Conservation (phyloP, 2,113 vertebrate species). For the Pachyramphus minor region DNA sequence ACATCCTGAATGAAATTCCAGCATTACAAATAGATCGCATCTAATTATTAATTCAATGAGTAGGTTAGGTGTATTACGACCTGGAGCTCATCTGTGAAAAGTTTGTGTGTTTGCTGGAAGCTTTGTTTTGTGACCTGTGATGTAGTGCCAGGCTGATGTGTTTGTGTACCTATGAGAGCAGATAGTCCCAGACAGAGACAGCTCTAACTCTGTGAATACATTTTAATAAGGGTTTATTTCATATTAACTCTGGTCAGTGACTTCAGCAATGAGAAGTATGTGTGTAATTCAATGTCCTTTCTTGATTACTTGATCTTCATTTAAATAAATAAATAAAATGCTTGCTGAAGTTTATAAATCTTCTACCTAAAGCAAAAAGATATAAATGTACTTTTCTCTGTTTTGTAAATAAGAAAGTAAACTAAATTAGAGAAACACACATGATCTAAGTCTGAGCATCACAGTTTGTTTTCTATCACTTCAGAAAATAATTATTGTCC, state of each 20-base stretch:
- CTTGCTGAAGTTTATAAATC: background rate
- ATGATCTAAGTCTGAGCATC: background rate
- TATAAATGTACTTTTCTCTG: background rate
- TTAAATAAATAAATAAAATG: background rate
- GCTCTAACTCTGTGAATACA: background rate
- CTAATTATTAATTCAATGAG: background rate
- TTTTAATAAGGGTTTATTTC: constrained; percentile 40
- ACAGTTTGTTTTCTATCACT: background rate
- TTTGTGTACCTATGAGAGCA: constrained; percentile 29
- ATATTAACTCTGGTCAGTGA: background rate
- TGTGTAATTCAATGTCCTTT: background rate
- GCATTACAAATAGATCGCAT: background rate
- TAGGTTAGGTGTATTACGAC: background rate
- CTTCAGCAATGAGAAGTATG: background rate
- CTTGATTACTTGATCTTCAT: background rate
- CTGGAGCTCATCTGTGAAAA: background rate
- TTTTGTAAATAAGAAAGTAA: background rate
- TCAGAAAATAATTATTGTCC: background rate
- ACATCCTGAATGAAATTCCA: background rate
- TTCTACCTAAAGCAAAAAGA: background rate
- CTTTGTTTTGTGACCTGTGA: constrained; percentile 41
- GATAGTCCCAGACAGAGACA: constrained; percentile 8
- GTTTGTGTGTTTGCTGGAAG: background rate
- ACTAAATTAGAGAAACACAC: background rate
- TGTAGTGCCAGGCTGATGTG: constrained; percentile 20